Base-by-base conservation (phyloP, 2,113 vertebrate species). In the Cathartes aura region DNA sequence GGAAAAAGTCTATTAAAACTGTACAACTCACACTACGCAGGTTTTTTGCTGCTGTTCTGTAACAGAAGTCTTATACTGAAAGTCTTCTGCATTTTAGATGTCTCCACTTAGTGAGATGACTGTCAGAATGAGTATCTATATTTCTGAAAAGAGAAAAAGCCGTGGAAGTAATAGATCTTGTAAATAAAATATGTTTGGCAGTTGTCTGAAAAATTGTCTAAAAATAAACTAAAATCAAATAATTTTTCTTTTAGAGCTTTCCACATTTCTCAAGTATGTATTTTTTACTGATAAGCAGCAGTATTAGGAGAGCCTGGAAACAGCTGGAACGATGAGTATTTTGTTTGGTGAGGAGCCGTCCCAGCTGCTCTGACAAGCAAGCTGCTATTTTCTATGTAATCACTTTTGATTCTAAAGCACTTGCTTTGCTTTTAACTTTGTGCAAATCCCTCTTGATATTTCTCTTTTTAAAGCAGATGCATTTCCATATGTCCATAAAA, bases 391-490 rank as follows among this genome's bases (percentile, higher is more conserved):
- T 92, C 83, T 22, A 27, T 93, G 81, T 81, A 95, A 96, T 96
- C 93, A 87, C 59, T 84, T 74, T 11, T 85, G 87, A 92, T 94
- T 97, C 71, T 94, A 75, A 94, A 96, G 86, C 88, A 58, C 45
- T 95, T 85, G 87, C 68, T 93, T 91, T 67, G 90, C 89, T 97
- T 97, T 96, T 94, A 97, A 96, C 75, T 94, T 95, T 52, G 68
- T 83, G 74, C 72, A 97, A 87, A 95, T 93, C 93, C 97, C 94
- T 92, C 70, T 42, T 94, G 97, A 87, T 96, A 89, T 84, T 93
- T n/a, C 83, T 92, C 87, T 68, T 96, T 94, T 96, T 76, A 93
- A 94, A 93, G 63, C 81, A 87, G 74, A 89, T 68, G 84, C 72
- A 67, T 96, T 96, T 97, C 72, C 84, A 78, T 94, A 97, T 92